Evolutionary conservation across 2,113 vertebrate species (phyloP).

Genomic region (Syrmaticus mikado): DNA sequence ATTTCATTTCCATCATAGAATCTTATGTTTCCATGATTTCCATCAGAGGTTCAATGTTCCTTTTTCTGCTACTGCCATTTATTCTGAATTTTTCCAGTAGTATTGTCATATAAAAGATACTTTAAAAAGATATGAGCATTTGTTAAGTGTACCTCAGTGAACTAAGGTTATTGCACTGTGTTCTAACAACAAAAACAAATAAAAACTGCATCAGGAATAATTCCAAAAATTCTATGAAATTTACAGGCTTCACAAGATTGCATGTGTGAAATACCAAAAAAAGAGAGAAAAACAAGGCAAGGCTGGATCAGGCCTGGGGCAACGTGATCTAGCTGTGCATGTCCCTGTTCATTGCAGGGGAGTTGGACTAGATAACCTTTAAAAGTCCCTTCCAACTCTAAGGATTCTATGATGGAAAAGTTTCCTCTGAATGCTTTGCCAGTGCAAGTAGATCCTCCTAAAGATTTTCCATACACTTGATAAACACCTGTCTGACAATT

Average conservation of each 20-base stretch:
- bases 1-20: too few species aligned
- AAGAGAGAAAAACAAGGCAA: neutral
- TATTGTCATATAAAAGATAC: neutral
- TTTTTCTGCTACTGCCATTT: neutral
- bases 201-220: neutral
- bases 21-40: too few species aligned
- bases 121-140: accelerated
- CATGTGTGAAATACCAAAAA: neutral
- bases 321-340: too few species aligned
- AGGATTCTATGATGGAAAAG: neutral
- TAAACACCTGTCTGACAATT: neutral
- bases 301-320: too few species aligned
- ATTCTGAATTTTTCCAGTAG: neutral
- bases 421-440: neutral
- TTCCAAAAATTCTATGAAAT: neutral
- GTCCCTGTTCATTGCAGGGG: too few species aligned
- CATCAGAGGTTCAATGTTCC: neutral
- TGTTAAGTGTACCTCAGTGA: neutral
- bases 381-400: too few species aligned
- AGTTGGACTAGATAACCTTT: too few species aligned
- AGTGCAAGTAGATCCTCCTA: neutral
- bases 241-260: neutral
- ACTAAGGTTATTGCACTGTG: neutral
- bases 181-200: neutral
- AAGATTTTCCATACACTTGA: neutral